Conservation (phyloP, 1,140 invertebrate species). For the Triops longicaudatus region DNA sequence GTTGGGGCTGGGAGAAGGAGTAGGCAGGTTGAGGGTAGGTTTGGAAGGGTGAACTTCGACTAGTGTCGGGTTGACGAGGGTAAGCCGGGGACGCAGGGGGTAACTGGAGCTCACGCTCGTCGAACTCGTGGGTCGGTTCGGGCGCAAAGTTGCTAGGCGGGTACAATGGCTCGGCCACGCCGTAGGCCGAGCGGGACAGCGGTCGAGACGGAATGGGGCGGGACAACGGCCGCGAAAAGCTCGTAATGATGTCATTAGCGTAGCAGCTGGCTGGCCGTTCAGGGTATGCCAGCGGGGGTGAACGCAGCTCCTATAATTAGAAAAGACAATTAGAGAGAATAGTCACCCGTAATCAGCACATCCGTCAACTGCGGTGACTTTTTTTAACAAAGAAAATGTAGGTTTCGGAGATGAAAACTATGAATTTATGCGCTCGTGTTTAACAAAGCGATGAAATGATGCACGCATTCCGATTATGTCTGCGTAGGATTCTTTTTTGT, state of each 20-base stretch:
- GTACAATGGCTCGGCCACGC: background rate
- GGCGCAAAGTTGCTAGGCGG: conserved; percentile 3
- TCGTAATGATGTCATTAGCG: conserved; percentile 21
- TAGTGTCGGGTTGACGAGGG: background rate
- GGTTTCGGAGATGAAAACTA: background rate
- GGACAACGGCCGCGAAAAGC: conserved; percentile 13
- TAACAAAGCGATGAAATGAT: conserved; percentile 21
- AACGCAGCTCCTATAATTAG: conserved; percentile 17
- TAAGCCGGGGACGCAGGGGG: conserved; percentile 17
- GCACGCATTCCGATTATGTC: conserved; percentile 10
- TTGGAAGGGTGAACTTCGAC: background rate
- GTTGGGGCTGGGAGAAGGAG: background rate
- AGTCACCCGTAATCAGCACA: conserved; percentile 14
- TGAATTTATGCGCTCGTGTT: background rate
- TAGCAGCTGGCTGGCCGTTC: conserved; percentile 26
- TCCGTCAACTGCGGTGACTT: conserved; percentile 17
- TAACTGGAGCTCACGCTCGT: conserved; percentile 21
- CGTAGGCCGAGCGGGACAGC: background rate
- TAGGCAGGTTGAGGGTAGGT: background rate
- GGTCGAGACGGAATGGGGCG: conserved; percentile 19
- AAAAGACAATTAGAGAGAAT: background rate
- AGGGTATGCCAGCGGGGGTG: conserved; percentile 21
- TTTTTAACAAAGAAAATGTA: conserved; percentile 20
- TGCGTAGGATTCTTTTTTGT: conserved; percentile 8
- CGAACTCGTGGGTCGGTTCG: conserved; percentile 17